Evolutionary conservation across 2,888 invertebrate genomes (phyloP).

Genomic region (Idaea dimidiata): DNA sequence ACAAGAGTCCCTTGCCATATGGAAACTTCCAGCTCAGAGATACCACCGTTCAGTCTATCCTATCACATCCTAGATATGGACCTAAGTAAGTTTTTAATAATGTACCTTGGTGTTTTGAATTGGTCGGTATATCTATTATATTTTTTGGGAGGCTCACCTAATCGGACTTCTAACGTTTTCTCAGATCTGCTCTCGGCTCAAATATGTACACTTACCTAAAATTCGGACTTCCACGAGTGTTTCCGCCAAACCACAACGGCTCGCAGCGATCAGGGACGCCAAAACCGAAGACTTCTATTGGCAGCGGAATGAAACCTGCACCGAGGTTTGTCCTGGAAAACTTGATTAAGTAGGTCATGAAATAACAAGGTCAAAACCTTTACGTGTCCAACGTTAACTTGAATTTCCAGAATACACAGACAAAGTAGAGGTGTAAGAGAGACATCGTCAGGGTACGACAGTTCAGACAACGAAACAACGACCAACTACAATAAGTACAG

Average conservation of each 20-base stretch:
- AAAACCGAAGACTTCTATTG: slow-evolving; percentile 77
- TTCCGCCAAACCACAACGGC: slow-evolving; percentile 90
- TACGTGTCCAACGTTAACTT: neutral
- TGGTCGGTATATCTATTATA: too few species aligned
- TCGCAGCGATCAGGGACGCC: slow-evolving; percentile 86
- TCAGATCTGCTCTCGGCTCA: slow-evolving; percentile 90
- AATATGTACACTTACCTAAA: slow-evolving; percentile 97
- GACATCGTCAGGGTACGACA: slow-evolving; percentile 95
- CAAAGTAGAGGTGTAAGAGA: slow-evolving; percentile 85
- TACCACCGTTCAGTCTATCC: slow-evolving; percentile 94
- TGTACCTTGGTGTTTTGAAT: neutral
- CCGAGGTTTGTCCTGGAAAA: slow-evolving; percentile 53
- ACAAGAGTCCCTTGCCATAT: slow-evolving; percentile 95
- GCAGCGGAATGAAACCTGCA: slow-evolving; percentile 77
- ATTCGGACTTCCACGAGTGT: slow-evolving; percentile 94
- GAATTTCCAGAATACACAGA: slow-evolving; percentile 71
- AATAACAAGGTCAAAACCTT: neutral
- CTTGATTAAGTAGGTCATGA: neutral
- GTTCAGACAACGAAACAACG: slow-evolving; percentile 90
- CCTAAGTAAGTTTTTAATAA: slow-evolving; percentile 84
- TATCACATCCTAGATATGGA: slow-evolving; percentile 94
- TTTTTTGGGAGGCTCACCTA: neutral
- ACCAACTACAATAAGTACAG: slow-evolving; percentile 83
- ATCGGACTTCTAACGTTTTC: slow-evolving; percentile 7
- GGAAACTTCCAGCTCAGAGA: slow-evolving; percentile 96